phyloP scores from a whole-genome alignment of 92 coral and sea anemone genomes.

The Pocillopora grandis region DNA sequence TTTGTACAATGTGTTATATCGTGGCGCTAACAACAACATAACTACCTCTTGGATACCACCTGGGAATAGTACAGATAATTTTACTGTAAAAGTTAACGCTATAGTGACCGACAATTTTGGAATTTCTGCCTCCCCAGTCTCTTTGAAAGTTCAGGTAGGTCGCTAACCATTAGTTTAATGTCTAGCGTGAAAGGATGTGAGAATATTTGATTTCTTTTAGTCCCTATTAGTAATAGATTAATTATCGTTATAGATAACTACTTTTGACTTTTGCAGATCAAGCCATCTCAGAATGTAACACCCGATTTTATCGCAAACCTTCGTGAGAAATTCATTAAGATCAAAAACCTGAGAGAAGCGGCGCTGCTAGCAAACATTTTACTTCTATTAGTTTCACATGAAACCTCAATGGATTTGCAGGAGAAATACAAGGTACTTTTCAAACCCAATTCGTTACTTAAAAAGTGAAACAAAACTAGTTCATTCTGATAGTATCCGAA shows the following conservation, averaged over 20 bases:
- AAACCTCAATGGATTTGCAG: neutral
- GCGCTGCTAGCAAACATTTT: neutral
- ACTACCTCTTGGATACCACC: neutral
- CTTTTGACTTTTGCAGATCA: no score
- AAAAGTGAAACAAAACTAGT: no score
- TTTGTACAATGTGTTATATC: slow-evolving; percentile 7
- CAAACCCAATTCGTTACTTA: no score
- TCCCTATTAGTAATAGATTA: no score
- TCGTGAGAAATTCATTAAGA: neutral
- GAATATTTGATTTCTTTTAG: neutral
- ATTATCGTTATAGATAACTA: neutral
- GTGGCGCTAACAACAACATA: neutral
- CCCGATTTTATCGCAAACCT: no score
- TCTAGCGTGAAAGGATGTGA: neutral
- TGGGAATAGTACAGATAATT: neutral
- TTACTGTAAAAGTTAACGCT: slow-evolving; percentile 3
- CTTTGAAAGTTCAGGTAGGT: slow-evolving; percentile 13
- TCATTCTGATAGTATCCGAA: no score
- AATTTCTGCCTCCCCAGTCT: neutral
- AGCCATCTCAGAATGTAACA: no score
- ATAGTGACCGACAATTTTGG: slow-evolving; percentile 7
- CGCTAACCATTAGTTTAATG: no score
- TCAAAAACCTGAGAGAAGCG: neutral
- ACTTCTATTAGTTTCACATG: neutral
- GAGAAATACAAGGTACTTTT: slow-evolving; percentile 1